Percentiles rank a stretch among this genome's conserved stretches.
phyloP scores from a whole-genome alignment of 2,797 vertebrate species.

The Leuciscus waleckii region DNA sequence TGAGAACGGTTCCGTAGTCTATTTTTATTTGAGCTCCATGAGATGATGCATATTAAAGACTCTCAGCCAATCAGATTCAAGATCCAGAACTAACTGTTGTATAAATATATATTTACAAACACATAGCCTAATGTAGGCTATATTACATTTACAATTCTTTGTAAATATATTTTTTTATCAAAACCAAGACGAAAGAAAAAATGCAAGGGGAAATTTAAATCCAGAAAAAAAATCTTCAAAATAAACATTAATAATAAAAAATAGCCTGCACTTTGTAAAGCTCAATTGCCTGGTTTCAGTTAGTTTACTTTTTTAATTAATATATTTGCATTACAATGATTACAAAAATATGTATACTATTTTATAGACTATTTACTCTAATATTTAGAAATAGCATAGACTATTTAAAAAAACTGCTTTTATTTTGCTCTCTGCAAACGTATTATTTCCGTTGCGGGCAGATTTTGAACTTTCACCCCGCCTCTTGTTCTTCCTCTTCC shows the following conservation, averaged over 20 bases:
- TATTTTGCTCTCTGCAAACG: conserved; percentile 9
- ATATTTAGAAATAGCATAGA: neutral
- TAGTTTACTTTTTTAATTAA: neutral
- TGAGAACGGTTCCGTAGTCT: neutral
- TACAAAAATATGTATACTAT: neutral
- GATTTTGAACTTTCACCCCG: conserved; percentile 64
- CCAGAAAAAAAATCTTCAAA: neutral
- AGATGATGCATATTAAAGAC: neutral
- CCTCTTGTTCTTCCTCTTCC: conserved; percentile 77
- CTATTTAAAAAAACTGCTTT: neutral
- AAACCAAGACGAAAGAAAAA: neutral
- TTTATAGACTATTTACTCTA: neutral
- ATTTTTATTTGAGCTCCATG: neutral
- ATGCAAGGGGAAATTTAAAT: neutral
- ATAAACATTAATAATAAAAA: neutral
- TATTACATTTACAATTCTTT: too few species aligned
- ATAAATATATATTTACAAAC: too few species aligned
- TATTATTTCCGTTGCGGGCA: conserved; percentile 38
- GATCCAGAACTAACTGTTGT: too few species aligned
- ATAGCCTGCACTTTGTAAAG: neutral
- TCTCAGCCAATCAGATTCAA: too few species aligned
- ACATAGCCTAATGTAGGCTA: too few species aligned
- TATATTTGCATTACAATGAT: neutral
- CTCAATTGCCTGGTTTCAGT: neutral
- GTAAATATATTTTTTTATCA: neutral